These are phyloP conservation scores for Cyclina sinensis DNA, from an alignment of 1,140 invertebrate species.

Conservation along the genomic window DNA sequence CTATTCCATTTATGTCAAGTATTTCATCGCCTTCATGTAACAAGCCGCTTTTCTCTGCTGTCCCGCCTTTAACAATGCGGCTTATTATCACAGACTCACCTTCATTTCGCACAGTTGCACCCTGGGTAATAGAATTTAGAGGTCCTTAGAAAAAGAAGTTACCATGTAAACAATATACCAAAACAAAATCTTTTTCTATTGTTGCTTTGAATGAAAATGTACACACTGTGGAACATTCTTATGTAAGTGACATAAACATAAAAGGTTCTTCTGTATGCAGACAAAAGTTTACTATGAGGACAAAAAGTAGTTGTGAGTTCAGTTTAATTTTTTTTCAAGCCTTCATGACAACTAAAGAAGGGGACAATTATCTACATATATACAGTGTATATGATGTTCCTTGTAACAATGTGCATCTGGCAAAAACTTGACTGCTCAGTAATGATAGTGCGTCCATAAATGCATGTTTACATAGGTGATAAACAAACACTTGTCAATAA, in stretches of 20 bases:
- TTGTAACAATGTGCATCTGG: not conserved
- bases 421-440: not conserved
- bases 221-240: too few relatives aligned
- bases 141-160: not conserved
- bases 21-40: slow-evolving; percentile 99
- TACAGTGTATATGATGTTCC: too few relatives aligned
- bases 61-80: slow-evolving; percentile 97
- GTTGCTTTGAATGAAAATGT: too few relatives aligned
- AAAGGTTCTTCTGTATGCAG: too few relatives aligned
- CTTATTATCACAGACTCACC: slow-evolving; percentile 96
- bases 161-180: too few relatives aligned
- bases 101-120: slow-evolving; percentile 96
- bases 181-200: too few relatives aligned
- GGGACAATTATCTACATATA: too few relatives aligned
- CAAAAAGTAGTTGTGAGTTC: too few relatives aligned
- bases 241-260: too few relatives aligned
- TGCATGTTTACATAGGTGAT: not conserved
- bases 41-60: slow-evolving; percentile 96
- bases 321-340: too few relatives aligned
- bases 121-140: slow-evolving; percentile 85
- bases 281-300: too few relatives aligned
- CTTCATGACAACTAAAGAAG: too few relatives aligned
- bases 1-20: slow-evolving; percentile 97
- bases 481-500: not conserved
- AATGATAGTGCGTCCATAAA: not conserved